Conservation (phyloP, 1,140 invertebrate genomes). For the Sminthurinus signatus region DNA sequence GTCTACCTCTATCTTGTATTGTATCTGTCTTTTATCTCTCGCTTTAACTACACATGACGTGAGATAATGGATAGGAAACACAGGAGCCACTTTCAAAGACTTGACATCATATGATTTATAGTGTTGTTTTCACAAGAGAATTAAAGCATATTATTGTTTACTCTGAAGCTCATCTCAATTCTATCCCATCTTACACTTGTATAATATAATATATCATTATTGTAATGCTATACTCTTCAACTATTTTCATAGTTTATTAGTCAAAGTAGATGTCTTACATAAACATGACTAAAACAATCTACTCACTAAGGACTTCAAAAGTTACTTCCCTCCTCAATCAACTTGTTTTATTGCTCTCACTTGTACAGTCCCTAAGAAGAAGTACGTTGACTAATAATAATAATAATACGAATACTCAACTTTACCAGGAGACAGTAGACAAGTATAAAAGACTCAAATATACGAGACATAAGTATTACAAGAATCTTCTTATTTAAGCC, state of each 20-base stretch:
- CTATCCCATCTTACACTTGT: not conserved
- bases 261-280: not conserved
- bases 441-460: no score
- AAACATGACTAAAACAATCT: not conserved
- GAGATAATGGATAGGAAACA: slow-evolving; percentile 27
- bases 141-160: slow-evolving; percentile 20
- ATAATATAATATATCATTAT: no score
- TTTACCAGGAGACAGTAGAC: no score
- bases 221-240: no score
- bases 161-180: slow-evolving; percentile 1
- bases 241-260: not conserved
- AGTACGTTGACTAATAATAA: no score
- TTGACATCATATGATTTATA: slow-evolving; percentile 32
- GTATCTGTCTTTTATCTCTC: slow-evolving; percentile 4
- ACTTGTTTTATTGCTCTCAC: no score
- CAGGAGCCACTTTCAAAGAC: slow-evolving; percentile 17
- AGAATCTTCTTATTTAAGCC: no score
- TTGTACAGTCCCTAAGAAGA: no score
- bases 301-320: slow-evolving; percentile 1
- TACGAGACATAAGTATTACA: no score
- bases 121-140: slow-evolving; percentile 35
- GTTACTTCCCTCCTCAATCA: not conserved
- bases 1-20: slow-evolving; percentile 1
- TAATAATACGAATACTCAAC: no score
- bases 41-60: not conserved